Base-by-base conservation (phyloP, 1,140 invertebrate genomes). In the Trinorchestia longiramus region DNA sequence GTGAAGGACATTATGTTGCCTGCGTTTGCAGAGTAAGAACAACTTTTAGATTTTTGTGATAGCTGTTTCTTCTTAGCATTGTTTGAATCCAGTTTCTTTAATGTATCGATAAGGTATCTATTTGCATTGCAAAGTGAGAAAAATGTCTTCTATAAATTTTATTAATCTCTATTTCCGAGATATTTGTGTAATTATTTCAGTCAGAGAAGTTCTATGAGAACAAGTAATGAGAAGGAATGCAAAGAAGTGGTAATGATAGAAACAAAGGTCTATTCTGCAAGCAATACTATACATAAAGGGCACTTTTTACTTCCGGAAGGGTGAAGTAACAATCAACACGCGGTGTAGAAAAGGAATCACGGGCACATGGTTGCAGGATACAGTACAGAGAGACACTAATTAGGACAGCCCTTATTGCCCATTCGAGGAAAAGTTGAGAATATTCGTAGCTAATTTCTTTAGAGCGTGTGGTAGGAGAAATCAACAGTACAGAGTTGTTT, bases 1-100 rank as follows among this genome's bases (percentile, higher is more conserved):
- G 98, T 97, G 98, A 99, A 97, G 99, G 98, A 96, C 98, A 98
- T 97, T 98, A 98, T 97, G 98, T 98, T 17, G 98, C 98, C 96
- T 98, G 97, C 97, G 98, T 98, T 92, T 98, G 98, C 96, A 97
- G 97, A 97, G 98, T 98, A 97, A 97, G 97, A 94, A 42, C 40
- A n/a, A 95, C 43, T 77, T 77, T 6, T 23, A 23, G 28, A 23
- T 77, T 77, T 77, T 1, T 77, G 11, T 77, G 62, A 3, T 77
- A 77, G 62, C 28, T 77, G 36, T 3, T 77, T 77, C 28, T 53
- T 19, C 1, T 15, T 94, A 28, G 36, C 15, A 1, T 28, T 44
- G 91, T 36, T 15, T 77, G 11, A 36, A 77, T 36, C 28, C 28
- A 15, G 11, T 77, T 77, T 28, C 62, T 23, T 36, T 36, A 77